Evolutionary conservation across 2,113 vertebrate genomes (phyloP).

Genomic region (Embiotoca jacksoni): DNA sequence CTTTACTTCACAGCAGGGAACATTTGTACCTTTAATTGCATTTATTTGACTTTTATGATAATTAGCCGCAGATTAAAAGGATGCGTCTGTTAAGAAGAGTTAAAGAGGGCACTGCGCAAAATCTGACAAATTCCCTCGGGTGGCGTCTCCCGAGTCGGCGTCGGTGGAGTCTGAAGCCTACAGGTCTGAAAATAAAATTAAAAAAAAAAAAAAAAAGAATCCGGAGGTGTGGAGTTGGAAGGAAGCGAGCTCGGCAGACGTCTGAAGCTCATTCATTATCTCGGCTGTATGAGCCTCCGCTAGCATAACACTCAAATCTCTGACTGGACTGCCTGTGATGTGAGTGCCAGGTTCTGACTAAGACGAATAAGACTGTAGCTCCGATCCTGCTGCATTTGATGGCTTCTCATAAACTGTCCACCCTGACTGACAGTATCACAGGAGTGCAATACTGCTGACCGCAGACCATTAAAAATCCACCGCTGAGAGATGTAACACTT

Average conservation of each 20-base stretch:
- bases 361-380: background rate
- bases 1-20: background rate
- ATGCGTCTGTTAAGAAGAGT: background rate
- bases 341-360: background rate
- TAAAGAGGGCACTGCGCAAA: background rate
- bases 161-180: background rate
- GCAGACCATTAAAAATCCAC: too few species aligned
- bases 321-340: background rate
- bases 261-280: background rate
- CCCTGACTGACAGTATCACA: too few species aligned
- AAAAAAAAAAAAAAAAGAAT: background rate
- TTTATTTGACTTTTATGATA: background rate
- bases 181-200: background rate
- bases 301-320: background rate
- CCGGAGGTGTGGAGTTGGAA: background rate
- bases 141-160: background rate
- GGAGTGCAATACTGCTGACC: background rate
- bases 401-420: background rate
- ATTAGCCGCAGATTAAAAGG: conserved; percentile 5
- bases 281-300: background rate
- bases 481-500: too few species aligned
- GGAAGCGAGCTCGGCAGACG: background rate
- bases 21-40: background rate
- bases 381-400: background rate
- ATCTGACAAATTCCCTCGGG: background rate